Base-by-base conservation (phyloP, 2,797 vertebrate species). In the Manis pentadactyla region DNA sequence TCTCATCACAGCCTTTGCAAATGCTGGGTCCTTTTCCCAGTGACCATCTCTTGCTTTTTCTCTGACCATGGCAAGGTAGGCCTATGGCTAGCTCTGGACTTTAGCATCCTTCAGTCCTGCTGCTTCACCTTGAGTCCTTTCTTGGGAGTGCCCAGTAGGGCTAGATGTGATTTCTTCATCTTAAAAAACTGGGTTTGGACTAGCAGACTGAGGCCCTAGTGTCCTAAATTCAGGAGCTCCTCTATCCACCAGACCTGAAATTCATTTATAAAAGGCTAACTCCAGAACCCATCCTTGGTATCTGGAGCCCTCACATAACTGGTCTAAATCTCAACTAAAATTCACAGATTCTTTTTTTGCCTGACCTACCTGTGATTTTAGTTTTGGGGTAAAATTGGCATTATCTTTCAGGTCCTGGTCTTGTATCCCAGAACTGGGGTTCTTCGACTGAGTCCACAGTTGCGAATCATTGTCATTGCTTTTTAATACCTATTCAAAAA, bases 401-500 rank as follows among this genome's bases (percentile, higher is more conserved):
- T 87, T 46, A 21, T 95, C 10, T 79, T 21, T 86, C 27, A 92
- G n/a, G 37, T 93, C 17, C 49, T 91, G 31, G 29, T 37, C 53
- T 75, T 92, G 14, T 0, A 13, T 13, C 31, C 23, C 42, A 37
- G 71, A 69, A 77, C 27, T 55, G n/a, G 46, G 27, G 31, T 96
- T 92, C 46, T 92, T 75, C 37, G 74, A 7, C 12, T 29, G 63
- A 92, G 14, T 84, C 29, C 34, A 17, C 37, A 57, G 86, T 63
- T 93, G 59, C 27, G 92, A 42, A 91, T 59, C 29, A 59, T 74
- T 81, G 25, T 86, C 29, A 42, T 81, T 87, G 49, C 21, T 59
- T 89, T 90, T 68, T 87, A 82, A 95, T 77, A 89, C 17, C 29
- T 79, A 8, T 93, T 94, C 3, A 71, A 83, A 90, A 78, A 77